Conservation (phyloP, 2,797 vertebrate genomes). For the Chaenodraco wilsoni region DNA sequence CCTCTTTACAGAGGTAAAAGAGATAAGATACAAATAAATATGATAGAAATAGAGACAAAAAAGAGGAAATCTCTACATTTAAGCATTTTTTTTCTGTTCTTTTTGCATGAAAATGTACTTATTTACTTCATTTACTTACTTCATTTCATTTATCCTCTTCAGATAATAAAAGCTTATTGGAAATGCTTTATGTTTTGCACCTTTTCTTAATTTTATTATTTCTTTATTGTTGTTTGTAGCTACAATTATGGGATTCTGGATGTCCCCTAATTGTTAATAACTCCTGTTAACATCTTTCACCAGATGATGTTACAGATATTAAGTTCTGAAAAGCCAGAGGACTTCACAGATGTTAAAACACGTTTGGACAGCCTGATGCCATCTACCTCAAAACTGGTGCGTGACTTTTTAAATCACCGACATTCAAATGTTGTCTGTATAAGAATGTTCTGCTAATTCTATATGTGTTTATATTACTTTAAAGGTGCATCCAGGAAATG, state of each 20-base stretch:
- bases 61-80: too few relatives aligned
- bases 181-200: neutral
- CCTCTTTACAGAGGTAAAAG: too few relatives aligned
- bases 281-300: constrained; percentile 8
- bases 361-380: constrained; percentile 33
- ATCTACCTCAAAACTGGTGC: constrained; percentile 43
- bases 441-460: neutral
- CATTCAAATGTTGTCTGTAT: neutral
- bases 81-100: too few relatives aligned
- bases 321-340: constrained; percentile 41
- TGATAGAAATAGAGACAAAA: too few relatives aligned
- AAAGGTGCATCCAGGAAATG: constrained; percentile 33
- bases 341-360: constrained; percentile 36
- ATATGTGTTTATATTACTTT: constrained; percentile 8
- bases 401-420: neutral
- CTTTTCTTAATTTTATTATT: neutral
- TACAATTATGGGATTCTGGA: neutral
- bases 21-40: neutral
- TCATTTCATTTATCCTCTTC: too few relatives aligned
- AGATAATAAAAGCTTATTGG: too few relatives aligned
- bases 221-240: neutral
- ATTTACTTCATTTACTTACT: too few relatives aligned
- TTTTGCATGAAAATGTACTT: too few relatives aligned
- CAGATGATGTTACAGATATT: constrained; percentile 61
- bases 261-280: neutral